Evolutionary conservation across 2,797 vertebrate genomes (phyloP).

Genomic region (Heliangelus exortis): DNA sequence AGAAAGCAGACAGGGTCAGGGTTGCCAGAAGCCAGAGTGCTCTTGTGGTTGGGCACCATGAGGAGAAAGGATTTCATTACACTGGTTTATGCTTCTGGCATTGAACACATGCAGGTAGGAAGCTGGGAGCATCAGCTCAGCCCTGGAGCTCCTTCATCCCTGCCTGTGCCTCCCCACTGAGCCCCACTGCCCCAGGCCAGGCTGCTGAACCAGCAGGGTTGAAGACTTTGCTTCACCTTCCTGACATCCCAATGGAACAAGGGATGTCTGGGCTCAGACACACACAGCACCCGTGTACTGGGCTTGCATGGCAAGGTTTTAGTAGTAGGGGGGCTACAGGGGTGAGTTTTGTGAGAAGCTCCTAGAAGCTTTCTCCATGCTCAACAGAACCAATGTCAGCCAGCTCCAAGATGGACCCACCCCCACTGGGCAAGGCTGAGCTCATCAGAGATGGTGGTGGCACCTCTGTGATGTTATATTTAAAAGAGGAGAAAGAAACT

Average conservation of each 20-base stretch:
- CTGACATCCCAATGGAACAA: background rate
- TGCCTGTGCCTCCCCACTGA: fast-evolving
- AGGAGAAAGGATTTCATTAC: background rate
- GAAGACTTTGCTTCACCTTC: background rate
- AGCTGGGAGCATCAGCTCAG: background rate
- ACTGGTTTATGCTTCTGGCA: background rate
- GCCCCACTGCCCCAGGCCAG: background rate
- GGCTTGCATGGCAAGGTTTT: background rate
- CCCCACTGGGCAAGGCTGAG: background rate
- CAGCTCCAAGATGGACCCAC: too few species aligned
- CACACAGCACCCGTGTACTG: too few species aligned
- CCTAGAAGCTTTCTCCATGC: background rate
- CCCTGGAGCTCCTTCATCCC: background rate
- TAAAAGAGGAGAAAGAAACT: background rate
- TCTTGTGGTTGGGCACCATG: background rate
- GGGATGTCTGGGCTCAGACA: background rate
- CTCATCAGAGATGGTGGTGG: background rate
- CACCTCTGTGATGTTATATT: background rate
- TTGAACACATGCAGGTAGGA: fast-evolving
- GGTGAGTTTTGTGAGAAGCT: background rate
- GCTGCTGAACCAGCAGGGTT: background rate
- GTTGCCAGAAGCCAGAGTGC: background rate
- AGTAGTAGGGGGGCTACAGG: background rate
- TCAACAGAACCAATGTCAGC: background rate
- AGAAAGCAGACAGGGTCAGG: background rate